These are phyloP conservation scores for Isurus oxyrinchus DNA, from an alignment of 2,113 vertebrate species.

Conservation along the genomic window DNA sequence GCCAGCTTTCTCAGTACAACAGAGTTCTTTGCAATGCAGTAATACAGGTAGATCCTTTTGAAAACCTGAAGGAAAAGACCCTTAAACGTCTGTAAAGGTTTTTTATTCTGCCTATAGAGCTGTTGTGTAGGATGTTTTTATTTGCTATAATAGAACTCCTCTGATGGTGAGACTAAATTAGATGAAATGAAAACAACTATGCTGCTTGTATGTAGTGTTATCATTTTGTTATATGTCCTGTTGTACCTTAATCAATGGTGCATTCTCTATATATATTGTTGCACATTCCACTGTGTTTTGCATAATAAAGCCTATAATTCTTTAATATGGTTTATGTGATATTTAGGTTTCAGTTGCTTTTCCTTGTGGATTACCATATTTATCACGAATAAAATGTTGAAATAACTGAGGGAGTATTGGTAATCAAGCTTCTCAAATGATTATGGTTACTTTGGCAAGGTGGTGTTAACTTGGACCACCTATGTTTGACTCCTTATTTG, in stretches of 20 bases:
- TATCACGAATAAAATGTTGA: background rate
- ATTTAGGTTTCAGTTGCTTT: background rate
- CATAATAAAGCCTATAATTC: too few relatives aligned
- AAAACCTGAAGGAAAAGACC: background rate
- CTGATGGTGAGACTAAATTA: background rate
- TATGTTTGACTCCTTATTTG: background rate
- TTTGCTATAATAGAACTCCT: background rate
- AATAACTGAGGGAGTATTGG: background rate
- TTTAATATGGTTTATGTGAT: too few relatives aligned
- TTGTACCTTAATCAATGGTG: too few relatives aligned
- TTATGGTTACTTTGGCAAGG: background rate
- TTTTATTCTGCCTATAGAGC: background rate
- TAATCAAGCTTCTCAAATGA: background rate
- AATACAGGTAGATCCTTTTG: background rate
- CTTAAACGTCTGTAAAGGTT: background rate
- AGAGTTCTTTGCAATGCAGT: background rate
- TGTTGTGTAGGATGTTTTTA: background rate
- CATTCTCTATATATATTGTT: too few relatives aligned
- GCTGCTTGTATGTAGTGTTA: too few relatives aligned
- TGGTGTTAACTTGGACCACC: background rate
- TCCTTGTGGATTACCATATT: background rate
- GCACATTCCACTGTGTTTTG: too few relatives aligned
- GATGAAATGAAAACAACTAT: background rate
- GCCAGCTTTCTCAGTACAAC: background rate
- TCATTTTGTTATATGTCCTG: too few relatives aligned